phyloP scores from a whole-genome alignment of 2,113 vertebrate genomes.

The Cryptomyrus ogoouensis region DNA sequence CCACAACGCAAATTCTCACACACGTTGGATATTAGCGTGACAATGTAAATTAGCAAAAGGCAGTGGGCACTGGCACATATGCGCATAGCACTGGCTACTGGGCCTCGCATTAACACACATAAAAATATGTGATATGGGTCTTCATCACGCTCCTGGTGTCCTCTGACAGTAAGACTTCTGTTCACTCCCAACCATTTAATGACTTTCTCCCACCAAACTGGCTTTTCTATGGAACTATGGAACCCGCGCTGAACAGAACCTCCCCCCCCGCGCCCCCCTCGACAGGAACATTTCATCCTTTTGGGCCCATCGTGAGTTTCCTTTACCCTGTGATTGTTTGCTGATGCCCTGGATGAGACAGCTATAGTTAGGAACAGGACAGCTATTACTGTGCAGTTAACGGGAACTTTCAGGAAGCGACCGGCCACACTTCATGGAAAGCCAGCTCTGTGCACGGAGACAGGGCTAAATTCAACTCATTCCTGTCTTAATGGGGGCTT shows the following conservation, averaged over 20 bases:
- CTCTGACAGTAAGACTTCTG: background rate
- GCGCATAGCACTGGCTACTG: background rate
- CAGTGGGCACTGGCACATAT: background rate
- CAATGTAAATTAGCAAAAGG: background rate
- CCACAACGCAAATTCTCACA: background rate
- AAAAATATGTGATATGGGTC: background rate
- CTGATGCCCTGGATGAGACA: slow-evolving; percentile 54
- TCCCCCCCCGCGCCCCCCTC: background rate
- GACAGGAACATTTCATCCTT: slow-evolving; percentile 31
- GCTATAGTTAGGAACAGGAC: slow-evolving; percentile 72
- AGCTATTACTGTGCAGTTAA: slow-evolving; percentile 38
- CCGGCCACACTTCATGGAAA: slow-evolving; percentile 63
- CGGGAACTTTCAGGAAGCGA: slow-evolving; percentile 60
- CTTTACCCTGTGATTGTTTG: slow-evolving; percentile 70
- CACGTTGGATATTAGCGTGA: background rate
- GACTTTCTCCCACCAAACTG: background rate
- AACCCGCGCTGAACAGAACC: slow-evolving; percentile 22
- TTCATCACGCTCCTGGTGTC: background rate
- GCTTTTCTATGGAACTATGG: too few relatives aligned
- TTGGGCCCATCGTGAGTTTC: slow-evolving; percentile 60
- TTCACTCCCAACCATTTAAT: background rate
- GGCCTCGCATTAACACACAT: background rate
- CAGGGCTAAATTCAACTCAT: slow-evolving; percentile 72
- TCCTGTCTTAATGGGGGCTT: slow-evolving; percentile 74
- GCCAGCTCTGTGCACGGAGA: slow-evolving; percentile 42